A percentile compares a stretch with the other conserved stretches of the same genome.
These are phyloP conservation scores for Aptenodytes patagonicus DNA, from an alignment of 2,113 vertebrate genomes.

Conservation along the genomic window DNA sequence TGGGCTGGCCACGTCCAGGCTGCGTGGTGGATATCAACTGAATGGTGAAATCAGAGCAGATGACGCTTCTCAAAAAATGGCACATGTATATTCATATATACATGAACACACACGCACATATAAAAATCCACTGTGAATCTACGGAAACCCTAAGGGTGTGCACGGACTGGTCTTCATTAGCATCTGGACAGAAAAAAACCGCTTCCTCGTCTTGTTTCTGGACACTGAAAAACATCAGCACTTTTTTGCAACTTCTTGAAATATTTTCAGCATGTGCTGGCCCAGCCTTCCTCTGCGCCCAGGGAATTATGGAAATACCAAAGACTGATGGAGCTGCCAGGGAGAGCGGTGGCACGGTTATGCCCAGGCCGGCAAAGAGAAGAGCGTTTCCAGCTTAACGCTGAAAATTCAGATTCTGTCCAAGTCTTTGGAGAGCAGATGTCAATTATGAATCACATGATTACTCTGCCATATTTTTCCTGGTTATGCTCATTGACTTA, in stretches of 20 bases:
- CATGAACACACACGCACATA: not conserved
- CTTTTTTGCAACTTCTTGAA: slow-evolving; percentile 26
- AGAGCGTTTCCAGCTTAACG: not conserved
- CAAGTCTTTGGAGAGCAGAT: slow-evolving; percentile 51
- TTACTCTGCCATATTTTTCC: slow-evolving; percentile 51
- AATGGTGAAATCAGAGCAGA: not conserved
- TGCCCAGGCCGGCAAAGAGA: not conserved
- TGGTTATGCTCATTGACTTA: slow-evolving; percentile 62
- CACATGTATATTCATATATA: not conserved
- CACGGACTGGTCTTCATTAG: not conserved
- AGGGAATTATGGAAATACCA: not conserved
- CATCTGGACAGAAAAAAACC: not conserved
- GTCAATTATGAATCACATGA: slow-evolving; percentile 58
- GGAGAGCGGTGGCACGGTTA: not conserved
- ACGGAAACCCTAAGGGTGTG: not conserved
- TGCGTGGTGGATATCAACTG: not conserved
- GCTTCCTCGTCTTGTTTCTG: not conserved
- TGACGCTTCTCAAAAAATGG: not conserved
- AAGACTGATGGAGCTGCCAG: slow-evolving; percentile 1
- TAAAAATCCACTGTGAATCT: not conserved
- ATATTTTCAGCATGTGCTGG: slow-evolving; percentile 24
- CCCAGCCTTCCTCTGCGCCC: not conserved
- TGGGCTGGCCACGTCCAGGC: not conserved
- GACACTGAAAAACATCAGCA: not conserved
- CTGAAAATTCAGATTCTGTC: slow-evolving; percentile 50